Evolutionary conservation across 2,888 invertebrate genomes (phyloP).

Genomic region (Opisthograptis luteolata): DNA sequence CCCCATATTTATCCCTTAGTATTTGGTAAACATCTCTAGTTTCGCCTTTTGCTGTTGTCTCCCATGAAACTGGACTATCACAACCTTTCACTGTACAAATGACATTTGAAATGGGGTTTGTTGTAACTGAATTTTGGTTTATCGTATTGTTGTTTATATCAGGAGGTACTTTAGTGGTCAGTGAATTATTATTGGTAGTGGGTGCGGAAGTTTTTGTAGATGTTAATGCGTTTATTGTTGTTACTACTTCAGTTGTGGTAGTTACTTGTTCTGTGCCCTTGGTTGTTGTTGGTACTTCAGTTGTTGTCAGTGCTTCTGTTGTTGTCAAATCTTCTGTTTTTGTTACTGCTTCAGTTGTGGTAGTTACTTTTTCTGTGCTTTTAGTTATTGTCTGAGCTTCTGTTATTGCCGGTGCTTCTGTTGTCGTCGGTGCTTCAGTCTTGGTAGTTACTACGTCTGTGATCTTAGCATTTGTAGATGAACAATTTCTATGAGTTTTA

Average conservation of each 20-base stretch:
- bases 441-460: not conserved
- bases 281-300: not conserved
- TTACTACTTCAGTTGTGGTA: slow-evolving; percentile 23
- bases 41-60: slow-evolving; percentile 66
- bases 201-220: slow-evolving; percentile 8
- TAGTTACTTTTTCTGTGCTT: not conserved
- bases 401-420: slow-evolving; percentile 6
- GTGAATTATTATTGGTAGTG: not conserved
- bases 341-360: slow-evolving; percentile 26
- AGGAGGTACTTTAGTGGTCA: not conserved
- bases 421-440: slow-evolving; percentile 21
- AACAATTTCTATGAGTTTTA: not conserved
- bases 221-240: slow-evolving; percentile 7
- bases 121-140: slow-evolving; percentile 7
- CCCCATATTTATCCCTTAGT: slow-evolving; percentile 57
- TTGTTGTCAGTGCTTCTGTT: slow-evolving; percentile 5
- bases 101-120: not conserved
- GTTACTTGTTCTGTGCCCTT: not conserved
- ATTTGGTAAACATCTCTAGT: slow-evolving; percentile 69
- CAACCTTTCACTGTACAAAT: slow-evolving; percentile 44
- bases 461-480: not conserved
- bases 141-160: slow-evolving; percentile 15
- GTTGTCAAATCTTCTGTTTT: slow-evolving; percentile 16
- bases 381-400: not conserved
- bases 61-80: slow-evolving; percentile 64